phyloP scores from a whole-genome alignment of 2,797 vertebrate species.

The Rousettus madagascariensis region DNA sequence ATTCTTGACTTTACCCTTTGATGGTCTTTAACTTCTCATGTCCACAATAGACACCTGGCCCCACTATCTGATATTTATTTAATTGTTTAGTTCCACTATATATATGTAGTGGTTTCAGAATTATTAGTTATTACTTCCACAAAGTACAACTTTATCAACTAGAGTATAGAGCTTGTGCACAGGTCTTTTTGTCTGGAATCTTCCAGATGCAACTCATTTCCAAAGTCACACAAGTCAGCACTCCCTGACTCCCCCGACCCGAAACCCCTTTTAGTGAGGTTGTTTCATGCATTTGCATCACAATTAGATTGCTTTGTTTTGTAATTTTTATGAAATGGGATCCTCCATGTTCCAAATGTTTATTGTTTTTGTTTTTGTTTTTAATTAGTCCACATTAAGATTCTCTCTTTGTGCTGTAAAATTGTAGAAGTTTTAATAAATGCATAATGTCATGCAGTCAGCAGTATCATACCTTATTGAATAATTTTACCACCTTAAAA shows the following conservation, averaged over 20 bases:
- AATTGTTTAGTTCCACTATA: not conserved
- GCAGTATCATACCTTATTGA: not conserved
- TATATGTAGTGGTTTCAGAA: not conserved
- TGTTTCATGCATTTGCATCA: not conserved
- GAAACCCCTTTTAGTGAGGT: not conserved
- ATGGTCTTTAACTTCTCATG: not conserved
- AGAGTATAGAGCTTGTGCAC: not conserved
- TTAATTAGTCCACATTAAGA: not conserved
- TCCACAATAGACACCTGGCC: not conserved
- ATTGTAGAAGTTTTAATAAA: not conserved
- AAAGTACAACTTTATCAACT: not conserved
- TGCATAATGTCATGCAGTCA: not conserved
- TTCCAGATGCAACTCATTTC: not conserved
- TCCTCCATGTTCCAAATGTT: not conserved
- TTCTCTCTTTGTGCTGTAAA: not conserved
- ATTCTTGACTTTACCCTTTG: not conserved
- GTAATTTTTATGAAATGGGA: not conserved
- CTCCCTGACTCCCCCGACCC: not conserved
- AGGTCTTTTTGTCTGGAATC: not conserved
- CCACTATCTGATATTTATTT: not conserved
- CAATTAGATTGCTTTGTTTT: not conserved
- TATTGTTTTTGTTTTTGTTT: not conserved
- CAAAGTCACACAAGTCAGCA: not conserved
- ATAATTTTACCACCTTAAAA: not conserved
- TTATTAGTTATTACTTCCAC: not conserved